Conservation (phyloP, 2,113 vertebrate species). For the Leucoraja erinaceus region DNA sequence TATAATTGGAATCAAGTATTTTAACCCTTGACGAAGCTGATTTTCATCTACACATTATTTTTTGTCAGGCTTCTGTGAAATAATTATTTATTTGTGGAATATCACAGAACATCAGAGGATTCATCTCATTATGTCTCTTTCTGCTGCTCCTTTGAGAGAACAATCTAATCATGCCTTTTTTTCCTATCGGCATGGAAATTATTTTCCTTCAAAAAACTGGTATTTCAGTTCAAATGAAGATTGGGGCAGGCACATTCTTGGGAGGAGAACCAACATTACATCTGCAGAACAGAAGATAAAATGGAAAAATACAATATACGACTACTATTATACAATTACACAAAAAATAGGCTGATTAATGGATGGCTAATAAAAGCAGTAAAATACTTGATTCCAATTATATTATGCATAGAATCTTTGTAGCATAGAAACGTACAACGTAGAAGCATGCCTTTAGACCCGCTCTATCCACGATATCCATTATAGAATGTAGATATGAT, state of each 20-base stretch:
- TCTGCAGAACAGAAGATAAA: not conserved
- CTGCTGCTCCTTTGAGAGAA: not conserved
- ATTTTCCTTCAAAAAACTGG: no score
- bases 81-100: no score
- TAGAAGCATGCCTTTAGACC: no score
- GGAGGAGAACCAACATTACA: not conserved
- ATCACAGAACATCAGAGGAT: no score
- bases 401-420: no score
- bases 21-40: no score
- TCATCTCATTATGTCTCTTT: not conserved
- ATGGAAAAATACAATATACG: not conserved
- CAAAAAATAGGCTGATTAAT: not conserved
- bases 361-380: not conserved
- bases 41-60: no score
- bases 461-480: no score
- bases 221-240: not conserved
- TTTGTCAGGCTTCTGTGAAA: no score
- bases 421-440: no score
- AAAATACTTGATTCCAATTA: not conserved
- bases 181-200: not conserved
- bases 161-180: not conserved
- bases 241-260: not conserved
- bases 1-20: no score
- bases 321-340: not conserved
- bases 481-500: not conserved